Percentiles rank a stretch among this genome's conserved stretches.
Conservation (phyloP, 1,140 invertebrate species). For the Leptinotarsa lineolata region DNA sequence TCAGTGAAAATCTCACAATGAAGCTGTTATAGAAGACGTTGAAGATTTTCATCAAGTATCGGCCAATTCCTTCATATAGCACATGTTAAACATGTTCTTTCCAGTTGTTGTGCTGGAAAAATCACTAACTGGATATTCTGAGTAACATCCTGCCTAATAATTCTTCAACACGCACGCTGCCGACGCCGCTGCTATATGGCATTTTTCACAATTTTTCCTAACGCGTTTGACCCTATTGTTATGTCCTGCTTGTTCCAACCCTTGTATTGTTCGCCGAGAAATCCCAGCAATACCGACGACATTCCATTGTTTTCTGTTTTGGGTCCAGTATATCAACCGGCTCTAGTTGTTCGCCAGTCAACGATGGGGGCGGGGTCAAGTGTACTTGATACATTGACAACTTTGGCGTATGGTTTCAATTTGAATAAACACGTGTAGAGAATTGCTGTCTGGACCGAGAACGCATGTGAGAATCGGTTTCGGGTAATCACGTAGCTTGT, state of each 20-base stretch:
- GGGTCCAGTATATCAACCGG: constrained; percentile 12
- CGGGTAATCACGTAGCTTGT: too few relatives aligned
- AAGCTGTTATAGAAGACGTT: too few relatives aligned
- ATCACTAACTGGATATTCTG: too few relatives aligned
- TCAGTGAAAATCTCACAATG: too few relatives aligned
- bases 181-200: not conserved
- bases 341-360: constrained; percentile 19
- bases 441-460: not conserved
- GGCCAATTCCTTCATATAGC: too few relatives aligned
- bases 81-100: too few relatives aligned
- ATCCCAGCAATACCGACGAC: constrained; percentile 18
- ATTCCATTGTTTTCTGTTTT: constrained; percentile 25
- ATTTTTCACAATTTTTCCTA: constrained; percentile 19
- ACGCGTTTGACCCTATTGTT: constrained; percentile 23
- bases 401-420: constrained; percentile 4
- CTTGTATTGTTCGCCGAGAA: constrained; percentile 18
- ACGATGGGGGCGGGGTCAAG: constrained; percentile 16
- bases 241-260: not conserved
- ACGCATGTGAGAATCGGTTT: not conserved
- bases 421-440: not conserved
- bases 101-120: too few relatives aligned
- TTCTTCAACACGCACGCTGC: not conserved
- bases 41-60: too few relatives aligned
- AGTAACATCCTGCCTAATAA: too few relatives aligned
- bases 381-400: constrained; percentile 9